Evolutionary conservation across 2,888 invertebrate genomes (phyloP), one percentile per base, ranked within the genome.

Genomic region (Theretra japonica): DNA sequence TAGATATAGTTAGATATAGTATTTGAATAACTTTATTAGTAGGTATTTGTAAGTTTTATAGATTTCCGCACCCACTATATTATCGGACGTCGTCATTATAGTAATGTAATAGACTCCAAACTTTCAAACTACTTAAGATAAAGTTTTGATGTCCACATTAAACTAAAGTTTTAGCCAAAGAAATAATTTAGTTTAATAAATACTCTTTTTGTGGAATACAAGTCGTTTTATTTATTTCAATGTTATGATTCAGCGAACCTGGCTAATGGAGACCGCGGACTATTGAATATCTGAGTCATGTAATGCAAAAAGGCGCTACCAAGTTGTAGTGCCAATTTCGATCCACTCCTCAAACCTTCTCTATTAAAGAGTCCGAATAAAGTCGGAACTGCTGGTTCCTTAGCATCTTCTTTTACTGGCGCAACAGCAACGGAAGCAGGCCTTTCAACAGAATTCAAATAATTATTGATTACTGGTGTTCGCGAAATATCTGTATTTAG

Each of bases 401-500:
- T 73, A 72, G 71, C 73, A 15, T 41, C 41, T 65, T 73, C 76
- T 23, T 65, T 25, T n/a, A 72, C 69, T 30, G 72, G 59, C 15
- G 72, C 53, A 33, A 68, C 69, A 23, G 70, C 48, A 21, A 70
- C 33, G 19, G 68, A 30, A n/a, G 72, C 28, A 53, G 70, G 68
- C 17, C 17, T n/a, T 17, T 77, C 75, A 17, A 78, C 58, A 1
- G 75, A 48, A 72, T 80, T 74, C 5, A 83, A 69, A 72, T 78
- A 81, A 60, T 78, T 74, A 72, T 78, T 78, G 4, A 83, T 77
- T 58, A 77, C 72, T 23, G 78, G 75, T 57, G 73, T 79, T 68
- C 76, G 73, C 19, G 75, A 73, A 50, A 85, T 78, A 73, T 86
- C 79, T 53, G 85, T 86, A 56, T 76, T 76, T 28, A 82, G 75